Evolutionary conservation across 2,113 vertebrate species (phyloP).

Genomic region (Crotalus horridus): DNA sequence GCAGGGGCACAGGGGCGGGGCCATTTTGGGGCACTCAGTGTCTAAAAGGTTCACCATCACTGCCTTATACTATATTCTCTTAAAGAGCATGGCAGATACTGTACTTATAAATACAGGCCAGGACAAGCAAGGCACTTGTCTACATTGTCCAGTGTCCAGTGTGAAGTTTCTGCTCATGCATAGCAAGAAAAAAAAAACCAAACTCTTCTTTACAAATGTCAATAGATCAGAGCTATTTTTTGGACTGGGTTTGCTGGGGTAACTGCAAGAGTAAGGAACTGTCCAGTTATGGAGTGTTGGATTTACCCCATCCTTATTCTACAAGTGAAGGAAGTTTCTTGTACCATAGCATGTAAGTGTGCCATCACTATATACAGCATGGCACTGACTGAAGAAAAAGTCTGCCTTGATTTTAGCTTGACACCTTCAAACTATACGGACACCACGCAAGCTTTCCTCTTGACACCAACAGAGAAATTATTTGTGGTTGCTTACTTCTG

Average conservation of each 20-base stretch:
- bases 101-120: neutral
- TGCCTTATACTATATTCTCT: neutral
- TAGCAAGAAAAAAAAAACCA: too few species aligned
- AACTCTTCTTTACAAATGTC: neutral
- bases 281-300: neutral
- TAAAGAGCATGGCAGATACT: neutral
- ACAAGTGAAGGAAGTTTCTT: neutral
- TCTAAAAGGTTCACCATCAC: too few species aligned
- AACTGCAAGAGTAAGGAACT: neutral
- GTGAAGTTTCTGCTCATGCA: neutral
- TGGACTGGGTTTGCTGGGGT: neutral
- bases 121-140: neutral
- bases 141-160: neutral
- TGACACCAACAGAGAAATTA: too few species aligned
- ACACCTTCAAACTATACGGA: neutral
- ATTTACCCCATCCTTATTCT: neutral
- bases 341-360: neutral
- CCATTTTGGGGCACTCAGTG: fast-evolving
- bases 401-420: neutral
- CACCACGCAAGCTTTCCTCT: too few species aligned
- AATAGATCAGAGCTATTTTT: too few species aligned
- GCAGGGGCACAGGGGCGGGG: too few species aligned
- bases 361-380: neutral
- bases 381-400: neutral
- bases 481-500: too few species aligned